Percentiles rank a stretch among this genome's conserved stretches.
These are phyloP conservation scores for Meiosimyza platycephala DNA, from an alignment of 2,888 invertebrate genomes.

Conservation along the genomic window DNA sequence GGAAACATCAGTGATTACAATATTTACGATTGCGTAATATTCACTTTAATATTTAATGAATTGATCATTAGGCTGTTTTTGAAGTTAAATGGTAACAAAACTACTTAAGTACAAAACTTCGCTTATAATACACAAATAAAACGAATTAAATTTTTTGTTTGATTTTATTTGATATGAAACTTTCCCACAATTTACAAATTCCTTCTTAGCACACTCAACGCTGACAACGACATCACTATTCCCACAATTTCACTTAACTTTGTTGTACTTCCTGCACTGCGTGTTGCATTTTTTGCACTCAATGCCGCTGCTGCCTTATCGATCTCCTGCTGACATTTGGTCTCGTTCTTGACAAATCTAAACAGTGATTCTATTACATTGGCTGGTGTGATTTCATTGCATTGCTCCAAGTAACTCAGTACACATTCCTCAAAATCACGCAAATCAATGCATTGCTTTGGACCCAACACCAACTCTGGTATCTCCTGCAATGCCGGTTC, in stretches of 20 bases:
- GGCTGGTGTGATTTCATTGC: constrained; percentile 79
- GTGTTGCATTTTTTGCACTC: neutral
- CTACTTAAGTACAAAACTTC: too few relatives aligned
- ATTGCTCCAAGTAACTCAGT: constrained; percentile 69
- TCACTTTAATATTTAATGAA: too few relatives aligned
- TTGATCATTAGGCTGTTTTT: too few relatives aligned
- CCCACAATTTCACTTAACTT: neutral
- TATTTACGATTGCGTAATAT: too few relatives aligned
- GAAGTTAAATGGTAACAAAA: too few relatives aligned
- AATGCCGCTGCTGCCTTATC: constrained; percentile 40
- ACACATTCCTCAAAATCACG: constrained; percentile 58
- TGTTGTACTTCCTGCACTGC: neutral
- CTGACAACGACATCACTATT: neutral
- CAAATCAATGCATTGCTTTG: constrained; percentile 63
- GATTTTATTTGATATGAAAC: too few relatives aligned
- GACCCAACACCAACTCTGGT: constrained; percentile 72
- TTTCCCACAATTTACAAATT: too few relatives aligned
- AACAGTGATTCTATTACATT: constrained; percentile 83
- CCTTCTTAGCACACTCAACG: neutral
- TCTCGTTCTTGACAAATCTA: constrained; percentile 75
- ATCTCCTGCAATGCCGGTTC: constrained; percentile 53
- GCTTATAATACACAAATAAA: too few relatives aligned
- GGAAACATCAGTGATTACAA: too few relatives aligned
- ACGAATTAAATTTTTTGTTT: too few relatives aligned
- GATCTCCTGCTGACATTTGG: constrained; percentile 70